Base-by-base conservation (phyloP, 2,797 vertebrate species). In the Cryptoprocta ferox region DNA sequence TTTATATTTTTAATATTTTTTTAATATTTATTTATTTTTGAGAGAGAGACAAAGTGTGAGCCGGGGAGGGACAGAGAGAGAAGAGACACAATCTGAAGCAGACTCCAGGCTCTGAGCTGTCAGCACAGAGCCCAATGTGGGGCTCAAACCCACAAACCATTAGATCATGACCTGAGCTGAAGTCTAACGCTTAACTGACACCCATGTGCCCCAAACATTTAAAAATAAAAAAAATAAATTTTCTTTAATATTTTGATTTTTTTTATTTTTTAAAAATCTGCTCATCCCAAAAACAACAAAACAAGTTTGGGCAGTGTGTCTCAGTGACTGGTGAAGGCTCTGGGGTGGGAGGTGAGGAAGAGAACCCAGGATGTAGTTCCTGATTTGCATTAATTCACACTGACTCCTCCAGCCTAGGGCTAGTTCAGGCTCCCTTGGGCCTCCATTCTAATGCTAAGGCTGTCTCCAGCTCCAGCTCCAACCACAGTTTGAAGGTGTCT, bases 231-330 rank as follows among this genome's bases (percentile, higher is more conserved):
- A 50, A 0, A 59, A 59, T 94, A 82, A 56, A 35, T 73, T 84
- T 91, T 93, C 56, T 87, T 89, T 83, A 32, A 50, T 73, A 86
- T 76, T 92, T 73, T 91, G 5, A 70, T 21, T 70, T 28, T 73
- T 61, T 79, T 53, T 18, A 37, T 16, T 73, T 83, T 39, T 42
- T 21, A 45, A 37, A 78, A 56, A 53, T 19, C 37, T 84, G 50
- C 37, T 85, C 66, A 87, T 89, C 21, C 35, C 59, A 70, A 56
- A 89, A 92, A 75, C 37, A 71, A 42, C 66, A 83, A 24, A 88
- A 59, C 66, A 90, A 66, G 8, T 93, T 61, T 93, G 32, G 85
- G n/a, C 71, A 76, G 19, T 70, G 9, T 80, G 28, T 63, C 50
- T 94, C 35, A 56, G 39, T 65, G 30, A 59, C 61, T 71, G 37